Conservation (phyloP, 2,113 vertebrate genomes). For the Planiliza haematocheilus region DNA sequence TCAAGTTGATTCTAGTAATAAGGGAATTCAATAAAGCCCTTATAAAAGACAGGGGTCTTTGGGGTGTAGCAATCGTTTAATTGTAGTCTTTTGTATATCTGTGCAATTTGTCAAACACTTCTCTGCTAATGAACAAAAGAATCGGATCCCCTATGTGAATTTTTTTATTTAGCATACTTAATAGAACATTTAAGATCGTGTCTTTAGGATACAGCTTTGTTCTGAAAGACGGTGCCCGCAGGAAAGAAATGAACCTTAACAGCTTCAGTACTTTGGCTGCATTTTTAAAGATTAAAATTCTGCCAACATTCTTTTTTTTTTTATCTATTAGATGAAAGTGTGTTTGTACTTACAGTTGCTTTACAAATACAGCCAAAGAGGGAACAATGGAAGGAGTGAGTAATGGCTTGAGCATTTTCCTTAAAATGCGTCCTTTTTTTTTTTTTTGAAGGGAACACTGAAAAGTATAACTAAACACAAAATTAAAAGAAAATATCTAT, state of each 20-base stretch:
- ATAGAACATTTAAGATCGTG: constrained; percentile 70
- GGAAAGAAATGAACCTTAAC: constrained; percentile 50
- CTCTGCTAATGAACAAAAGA: constrained; percentile 24
- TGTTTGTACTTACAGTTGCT: constrained; percentile 23
- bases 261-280: constrained; percentile 52
- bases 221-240: constrained; percentile 49
- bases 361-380: constrained; percentile 68
- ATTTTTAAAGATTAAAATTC: constrained; percentile 50
- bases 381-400: constrained; percentile 54
- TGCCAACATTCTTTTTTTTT: background rate
- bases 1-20: constrained; percentile 4
- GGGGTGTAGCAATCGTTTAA: constrained; percentile 8
- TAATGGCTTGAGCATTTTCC: constrained; percentile 50
- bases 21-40: constrained; percentile 65
- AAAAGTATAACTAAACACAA: constrained; percentile 44
- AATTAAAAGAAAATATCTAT: constrained; percentile 25
- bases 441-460: constrained; percentile 17
- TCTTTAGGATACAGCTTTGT: constrained; percentile 63
- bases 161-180: constrained; percentile 72
- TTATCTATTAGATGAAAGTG: constrained; percentile 7
- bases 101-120: constrained; percentile 27
- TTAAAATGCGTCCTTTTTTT: constrained; percentile 38
- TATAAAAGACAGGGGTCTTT: constrained; percentile 14
- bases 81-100: constrained; percentile 1
- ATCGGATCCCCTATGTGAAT: constrained; percentile 51